Evolutionary conservation across 2,797 vertebrate genomes (phyloP).

Genomic region (Enteromius mattozi): DNA sequence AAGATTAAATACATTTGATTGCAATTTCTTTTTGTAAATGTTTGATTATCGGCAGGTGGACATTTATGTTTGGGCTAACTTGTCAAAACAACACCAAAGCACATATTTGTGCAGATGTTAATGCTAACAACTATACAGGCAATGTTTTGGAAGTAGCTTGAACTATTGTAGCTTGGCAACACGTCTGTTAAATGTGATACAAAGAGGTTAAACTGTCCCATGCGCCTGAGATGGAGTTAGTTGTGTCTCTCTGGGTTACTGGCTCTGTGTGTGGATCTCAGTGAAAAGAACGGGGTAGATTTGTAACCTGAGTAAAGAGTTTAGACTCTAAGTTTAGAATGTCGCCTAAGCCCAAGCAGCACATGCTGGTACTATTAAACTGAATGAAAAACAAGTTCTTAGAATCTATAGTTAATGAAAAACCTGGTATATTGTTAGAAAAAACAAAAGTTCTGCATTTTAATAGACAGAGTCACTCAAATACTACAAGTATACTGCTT

Average conservation of each 20-base stretch:
- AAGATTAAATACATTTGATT: background rate
- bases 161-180: background rate
- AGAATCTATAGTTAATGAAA: background rate
- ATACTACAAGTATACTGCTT: background rate
- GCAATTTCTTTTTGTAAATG: background rate
- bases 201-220: background rate
- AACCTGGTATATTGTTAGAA: background rate
- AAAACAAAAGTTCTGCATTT: background rate
- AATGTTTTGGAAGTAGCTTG: background rate
- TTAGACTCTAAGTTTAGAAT: conserved; percentile 80
- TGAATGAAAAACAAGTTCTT: background rate
- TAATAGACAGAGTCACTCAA: background rate
- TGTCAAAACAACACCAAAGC: background rate
- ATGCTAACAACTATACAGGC: background rate
- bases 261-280: conserved; percentile 55
- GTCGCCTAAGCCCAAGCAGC: conserved; percentile 62
- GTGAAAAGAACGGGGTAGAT: conserved; percentile 45
- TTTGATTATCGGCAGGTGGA: background rate
- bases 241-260: conserved; percentile 39
- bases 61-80: background rate
- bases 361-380: conserved; percentile 25
- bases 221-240: background rate
- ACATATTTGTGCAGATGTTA: background rate
- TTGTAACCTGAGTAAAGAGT: conserved; percentile 74
- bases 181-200: background rate